These are phyloP conservation scores for Pseudocheirus occidentalis DNA, from an alignment of 2,797 vertebrate genomes.

Conservation along the genomic window DNA sequence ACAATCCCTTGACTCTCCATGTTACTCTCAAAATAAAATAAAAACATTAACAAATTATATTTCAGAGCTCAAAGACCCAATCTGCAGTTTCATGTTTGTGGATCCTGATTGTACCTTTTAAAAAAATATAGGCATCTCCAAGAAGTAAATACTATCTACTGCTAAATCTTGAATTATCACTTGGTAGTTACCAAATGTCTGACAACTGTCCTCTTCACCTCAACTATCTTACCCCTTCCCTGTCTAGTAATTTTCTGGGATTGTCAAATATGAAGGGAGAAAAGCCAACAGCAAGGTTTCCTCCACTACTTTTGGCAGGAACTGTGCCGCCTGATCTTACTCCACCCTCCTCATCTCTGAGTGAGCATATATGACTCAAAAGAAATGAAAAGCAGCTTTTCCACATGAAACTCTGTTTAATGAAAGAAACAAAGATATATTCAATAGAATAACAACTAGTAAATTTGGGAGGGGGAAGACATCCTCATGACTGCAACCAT, in stretches of 20 bases:
- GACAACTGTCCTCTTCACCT: neutral
- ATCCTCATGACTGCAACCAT: neutral
- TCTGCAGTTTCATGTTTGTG: conserved; percentile 28
- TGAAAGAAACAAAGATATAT: neutral
- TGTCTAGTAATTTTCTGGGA: neutral
- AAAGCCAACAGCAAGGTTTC: neutral
- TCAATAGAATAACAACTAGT: neutral
- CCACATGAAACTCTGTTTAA: neutral
- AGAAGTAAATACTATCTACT: neutral
- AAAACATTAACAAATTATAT: conserved; percentile 20
- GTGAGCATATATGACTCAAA: neutral
- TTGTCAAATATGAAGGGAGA: neutral
- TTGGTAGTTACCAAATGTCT: neutral
- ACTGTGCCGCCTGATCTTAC: neutral
- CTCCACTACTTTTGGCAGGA: neutral
- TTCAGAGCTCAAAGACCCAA: conserved; percentile 37
- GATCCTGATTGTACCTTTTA: conserved; percentile 24
- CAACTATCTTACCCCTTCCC: neutral
- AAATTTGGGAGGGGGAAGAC: neutral
- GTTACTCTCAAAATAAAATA: conserved; percentile 30
- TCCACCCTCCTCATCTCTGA: neutral
- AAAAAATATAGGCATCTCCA: conserved; percentile 5
- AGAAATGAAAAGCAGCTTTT: neutral
- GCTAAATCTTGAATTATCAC: conserved; percentile 1
- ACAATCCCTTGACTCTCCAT: conserved; percentile 2